These are phyloP conservation scores for Harpalus rubripes DNA, from an alignment of 2,888 invertebrate genomes.

Conservation along the genomic window DNA sequence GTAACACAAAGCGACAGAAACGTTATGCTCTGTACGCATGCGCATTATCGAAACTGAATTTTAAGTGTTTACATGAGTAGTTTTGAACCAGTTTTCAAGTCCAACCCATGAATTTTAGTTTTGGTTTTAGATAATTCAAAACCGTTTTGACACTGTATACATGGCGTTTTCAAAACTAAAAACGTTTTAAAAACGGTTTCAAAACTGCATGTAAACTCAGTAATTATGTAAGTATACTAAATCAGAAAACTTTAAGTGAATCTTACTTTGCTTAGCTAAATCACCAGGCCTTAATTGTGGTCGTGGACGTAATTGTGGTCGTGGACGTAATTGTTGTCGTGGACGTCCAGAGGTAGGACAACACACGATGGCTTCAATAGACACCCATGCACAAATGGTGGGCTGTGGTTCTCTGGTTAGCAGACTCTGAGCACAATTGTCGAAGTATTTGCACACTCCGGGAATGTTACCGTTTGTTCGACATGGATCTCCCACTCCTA, in stretches of 20 bases:
- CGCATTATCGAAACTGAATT: too few species aligned
- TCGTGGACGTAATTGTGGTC: neutral
- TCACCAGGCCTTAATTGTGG: neutral
- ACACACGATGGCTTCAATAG: conserved; percentile 58
- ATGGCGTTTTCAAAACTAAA: too few species aligned
- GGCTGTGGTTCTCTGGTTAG: conserved; percentile 45
- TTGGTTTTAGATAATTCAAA: too few species aligned
- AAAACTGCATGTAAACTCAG: too few species aligned
- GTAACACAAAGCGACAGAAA: too few species aligned
- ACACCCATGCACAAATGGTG: conserved; percentile 54
- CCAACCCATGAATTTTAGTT: too few species aligned
- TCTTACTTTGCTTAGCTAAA: neutral
- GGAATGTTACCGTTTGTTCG: neutral
- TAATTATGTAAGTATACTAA: too few species aligned
- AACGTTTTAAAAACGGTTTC: too few species aligned
- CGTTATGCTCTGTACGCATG: too few species aligned
- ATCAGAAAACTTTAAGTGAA: neutral
- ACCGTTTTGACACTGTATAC: too few species aligned
- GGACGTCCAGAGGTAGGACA: conserved; percentile 25
- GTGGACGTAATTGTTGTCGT: neutral
- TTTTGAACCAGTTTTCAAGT: too few species aligned
- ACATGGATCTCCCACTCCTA: neutral
- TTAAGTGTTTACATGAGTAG: too few species aligned
- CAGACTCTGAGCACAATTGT: conserved; percentile 55
- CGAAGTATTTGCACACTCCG: neutral